phyloP scores from a whole-genome alignment of 2,113 vertebrate species.

The Murina feae region DNA sequence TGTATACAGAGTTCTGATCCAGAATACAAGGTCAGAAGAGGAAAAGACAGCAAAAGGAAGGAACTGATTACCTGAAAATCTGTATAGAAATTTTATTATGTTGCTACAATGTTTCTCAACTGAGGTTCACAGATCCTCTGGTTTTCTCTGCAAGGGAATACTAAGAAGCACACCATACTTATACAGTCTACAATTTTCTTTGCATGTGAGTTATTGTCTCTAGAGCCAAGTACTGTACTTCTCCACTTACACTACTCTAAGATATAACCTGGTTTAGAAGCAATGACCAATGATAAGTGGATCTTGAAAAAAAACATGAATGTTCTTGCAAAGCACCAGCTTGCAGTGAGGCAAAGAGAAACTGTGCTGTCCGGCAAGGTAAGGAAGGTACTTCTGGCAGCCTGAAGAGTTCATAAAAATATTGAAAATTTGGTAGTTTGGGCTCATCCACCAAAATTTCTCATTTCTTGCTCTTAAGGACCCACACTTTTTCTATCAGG shows the following conservation, averaged over 20 bases:
- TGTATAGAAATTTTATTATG: not conserved
- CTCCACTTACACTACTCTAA: not conserved
- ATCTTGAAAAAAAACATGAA: not conserved
- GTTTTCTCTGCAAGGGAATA: not conserved
- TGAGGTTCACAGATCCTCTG: not conserved
- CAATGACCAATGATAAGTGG: not conserved
- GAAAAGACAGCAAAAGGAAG: not conserved
- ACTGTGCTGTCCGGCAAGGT: not conserved
- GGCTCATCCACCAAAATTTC: not conserved
- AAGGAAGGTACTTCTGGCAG: not conserved
- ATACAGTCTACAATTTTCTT: not conserved
- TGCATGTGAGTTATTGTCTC: not conserved
- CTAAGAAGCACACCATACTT: not conserved
- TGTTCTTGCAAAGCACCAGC: not conserved
- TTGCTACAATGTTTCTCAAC: not conserved
- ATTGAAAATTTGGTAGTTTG: not conserved
- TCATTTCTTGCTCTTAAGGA: not conserved
- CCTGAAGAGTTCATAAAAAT: not conserved
- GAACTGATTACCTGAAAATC: not conserved
- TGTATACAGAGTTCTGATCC: not conserved
- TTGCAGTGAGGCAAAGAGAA: not conserved
- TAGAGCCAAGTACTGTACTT: not conserved
- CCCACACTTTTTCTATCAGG: not conserved
- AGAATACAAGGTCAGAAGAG: not conserved
- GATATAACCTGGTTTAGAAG: not conserved